Evolutionary conservation across 2,888 invertebrate genomes (phyloP).

Genomic region (Polia nebulosa): DNA sequence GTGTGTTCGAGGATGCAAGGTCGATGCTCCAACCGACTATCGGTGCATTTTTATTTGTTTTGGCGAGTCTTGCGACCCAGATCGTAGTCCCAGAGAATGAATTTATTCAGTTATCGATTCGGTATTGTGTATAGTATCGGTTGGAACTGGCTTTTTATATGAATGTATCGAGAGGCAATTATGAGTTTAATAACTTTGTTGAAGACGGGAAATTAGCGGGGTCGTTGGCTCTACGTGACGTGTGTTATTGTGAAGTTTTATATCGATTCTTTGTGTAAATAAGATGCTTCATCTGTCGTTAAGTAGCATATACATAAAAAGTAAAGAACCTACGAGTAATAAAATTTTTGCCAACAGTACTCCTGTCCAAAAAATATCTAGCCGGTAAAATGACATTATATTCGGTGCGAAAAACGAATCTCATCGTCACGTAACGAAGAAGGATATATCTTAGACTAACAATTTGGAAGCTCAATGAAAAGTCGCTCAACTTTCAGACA

Average conservation of each 20-base stretch:
- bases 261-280: constrained; percentile 18
- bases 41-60: constrained; percentile 90
- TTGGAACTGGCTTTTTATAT: constrained; percentile 71
- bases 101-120: constrained; percentile 90
- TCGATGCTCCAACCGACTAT: constrained; percentile 89
- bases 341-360: not conserved
- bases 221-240: constrained; percentile 35
- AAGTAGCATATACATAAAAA: not conserved
- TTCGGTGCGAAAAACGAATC: not conserved
- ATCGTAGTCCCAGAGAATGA: constrained; percentile 86
- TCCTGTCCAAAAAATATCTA: constrained; percentile 4
- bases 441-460: not conserved
- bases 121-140: constrained; percentile 86
- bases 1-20: constrained; percentile 83
- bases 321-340: not conserved
- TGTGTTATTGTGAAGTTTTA: constrained; percentile 11
- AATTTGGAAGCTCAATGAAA: not conserved
- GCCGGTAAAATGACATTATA: not conserved
- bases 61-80: constrained; percentile 89
- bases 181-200: constrained; percentile 60
- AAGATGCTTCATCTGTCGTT: not conserved
- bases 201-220: constrained; percentile 53
- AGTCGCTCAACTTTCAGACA: not conserved
- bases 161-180: constrained; percentile 51
- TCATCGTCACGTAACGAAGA: not conserved